Evolutionary conservation across 2,113 vertebrate genomes (phyloP).

Genomic region (Scalopus aquaticus): DNA sequence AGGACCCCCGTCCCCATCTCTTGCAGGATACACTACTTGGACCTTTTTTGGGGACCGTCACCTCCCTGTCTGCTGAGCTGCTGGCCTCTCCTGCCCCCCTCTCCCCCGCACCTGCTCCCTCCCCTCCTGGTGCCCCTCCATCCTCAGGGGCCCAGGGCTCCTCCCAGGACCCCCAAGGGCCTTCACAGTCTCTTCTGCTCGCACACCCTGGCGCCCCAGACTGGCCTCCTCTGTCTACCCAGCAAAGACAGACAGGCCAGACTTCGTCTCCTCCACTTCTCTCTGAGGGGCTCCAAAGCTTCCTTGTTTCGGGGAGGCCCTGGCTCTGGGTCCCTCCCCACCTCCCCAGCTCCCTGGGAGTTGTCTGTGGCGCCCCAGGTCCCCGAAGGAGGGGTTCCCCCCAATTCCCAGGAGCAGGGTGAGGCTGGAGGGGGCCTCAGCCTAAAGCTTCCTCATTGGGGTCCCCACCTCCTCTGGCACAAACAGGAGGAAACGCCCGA

Average conservation of each 20-base stretch:
- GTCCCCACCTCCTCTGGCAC: not conserved
- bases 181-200: too few species aligned
- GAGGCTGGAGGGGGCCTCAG: not conserved
- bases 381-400: not conserved
- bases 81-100: too few species aligned
- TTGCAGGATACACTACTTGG: too few species aligned
- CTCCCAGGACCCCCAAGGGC: too few species aligned
- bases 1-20: too few species aligned
- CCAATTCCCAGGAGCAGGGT: too few species aligned
- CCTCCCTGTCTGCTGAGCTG: not conserved
- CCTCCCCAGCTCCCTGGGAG: not conserved
- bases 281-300: not conserved
- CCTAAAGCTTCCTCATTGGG: accelerated
- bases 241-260: not conserved
- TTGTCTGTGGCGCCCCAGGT: not conserved
- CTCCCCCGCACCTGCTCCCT: not conserved
- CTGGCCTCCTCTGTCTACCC: not conserved
- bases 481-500: not conserved
- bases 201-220: not conserved
- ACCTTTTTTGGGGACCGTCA: slow-evolving; percentile 14
- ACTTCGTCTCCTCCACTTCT: not conserved
- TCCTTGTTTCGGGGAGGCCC: not conserved
- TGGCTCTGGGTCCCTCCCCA: not conserved
- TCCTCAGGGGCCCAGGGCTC: not conserved
- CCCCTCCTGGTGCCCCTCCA: not conserved